Evolutionary conservation across 2,888 invertebrate species (phyloP), one percentile per base, ranked within the genome.

Genomic region (Troglohyphantes excavatus): DNA sequence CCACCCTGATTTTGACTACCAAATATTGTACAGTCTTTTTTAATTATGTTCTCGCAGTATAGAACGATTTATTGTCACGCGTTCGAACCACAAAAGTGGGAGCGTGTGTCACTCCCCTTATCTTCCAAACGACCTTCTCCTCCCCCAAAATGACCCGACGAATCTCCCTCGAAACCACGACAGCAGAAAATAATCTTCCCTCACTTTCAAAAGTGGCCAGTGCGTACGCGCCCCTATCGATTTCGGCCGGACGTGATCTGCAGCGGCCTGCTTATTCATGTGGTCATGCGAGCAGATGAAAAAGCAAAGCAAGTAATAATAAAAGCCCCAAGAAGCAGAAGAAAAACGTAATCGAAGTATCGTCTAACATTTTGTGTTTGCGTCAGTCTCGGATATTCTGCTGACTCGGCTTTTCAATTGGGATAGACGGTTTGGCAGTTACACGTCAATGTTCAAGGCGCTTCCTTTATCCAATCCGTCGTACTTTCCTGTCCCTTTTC

Each of bases 401-500:
- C 70, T 70, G 70, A 70, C 70, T 82, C 59, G 19, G 61, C 61
- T 82, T 70, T 72, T 59, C 23, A 70, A 29, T 82, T 59, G 70
- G 82, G 19, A 72, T 46, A 59, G 39, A 70, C 70, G 33, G 70
- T 43, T 39, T 82, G 82, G 82, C 82, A 82, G 70, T 72, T 82
- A 70, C 68, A 72, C 61, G 82, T 68, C 79, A 27, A 53, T 68
- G 67, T 79, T 53, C 68, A n/a, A 29, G 61, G 13, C 75, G 46
- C 46, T 67, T 79, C 46, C 46, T 79, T 79, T 68, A 79, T 79
- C 68, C 39, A 26, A 65, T 65, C n/a, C 78, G 21, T 70, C 70
- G 70, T 81, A 81, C 53, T 27, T 53, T 13, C 27, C 27, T 29
- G 67, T 81, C 53, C 79, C 46, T 67, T 81, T 68, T 67, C 68